Evolutionary conservation across 2,888 invertebrate genomes (phyloP).

Genomic region (Lymantria dispar): DNA sequence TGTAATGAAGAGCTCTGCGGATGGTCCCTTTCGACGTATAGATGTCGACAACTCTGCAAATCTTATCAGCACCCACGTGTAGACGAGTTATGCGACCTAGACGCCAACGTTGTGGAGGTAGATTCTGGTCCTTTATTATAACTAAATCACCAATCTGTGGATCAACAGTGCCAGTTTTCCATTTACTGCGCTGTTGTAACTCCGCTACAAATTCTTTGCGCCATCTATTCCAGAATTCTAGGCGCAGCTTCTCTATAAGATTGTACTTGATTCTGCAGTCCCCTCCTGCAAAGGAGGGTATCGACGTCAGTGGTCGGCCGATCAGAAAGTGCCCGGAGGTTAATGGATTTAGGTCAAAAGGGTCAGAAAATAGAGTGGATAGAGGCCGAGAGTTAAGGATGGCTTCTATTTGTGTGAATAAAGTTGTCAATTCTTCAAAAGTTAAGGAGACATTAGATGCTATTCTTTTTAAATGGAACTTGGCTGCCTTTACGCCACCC

Average conservation of each 20-base stretch:
- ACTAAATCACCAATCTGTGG: not conserved
- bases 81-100: constrained; percentile 1
- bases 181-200: not conserved
- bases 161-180: not conserved
- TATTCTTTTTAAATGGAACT: constrained; percentile 4
- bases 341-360: not conserved
- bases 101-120: constrained; percentile 1
- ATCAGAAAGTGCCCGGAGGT: constrained; percentile 5
- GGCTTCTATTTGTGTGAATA: constrained; percentile 8
- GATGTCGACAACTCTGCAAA: constrained; percentile 1
- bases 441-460: not conserved
- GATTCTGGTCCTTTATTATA: constrained; percentile 11
- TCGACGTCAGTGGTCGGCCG: too few species aligned
- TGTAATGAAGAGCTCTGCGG: not conserved
- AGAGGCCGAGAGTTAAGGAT: constrained; percentile 7
- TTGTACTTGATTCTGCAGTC: not conserved
- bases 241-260: not conserved
- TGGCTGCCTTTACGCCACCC: constrained; percentile 1
- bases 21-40: constrained; percentile 3
- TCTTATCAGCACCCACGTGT: not conserved
- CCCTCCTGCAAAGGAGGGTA: not conserved
- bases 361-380: constrained; percentile 4
- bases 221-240: not conserved
- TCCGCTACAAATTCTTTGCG: not conserved
- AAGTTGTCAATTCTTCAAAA: constrained; percentile 3